These are phyloP conservation scores for Ceratina calcarata DNA, from an alignment of 1,140 invertebrate genomes.

Conservation along the genomic window DNA sequence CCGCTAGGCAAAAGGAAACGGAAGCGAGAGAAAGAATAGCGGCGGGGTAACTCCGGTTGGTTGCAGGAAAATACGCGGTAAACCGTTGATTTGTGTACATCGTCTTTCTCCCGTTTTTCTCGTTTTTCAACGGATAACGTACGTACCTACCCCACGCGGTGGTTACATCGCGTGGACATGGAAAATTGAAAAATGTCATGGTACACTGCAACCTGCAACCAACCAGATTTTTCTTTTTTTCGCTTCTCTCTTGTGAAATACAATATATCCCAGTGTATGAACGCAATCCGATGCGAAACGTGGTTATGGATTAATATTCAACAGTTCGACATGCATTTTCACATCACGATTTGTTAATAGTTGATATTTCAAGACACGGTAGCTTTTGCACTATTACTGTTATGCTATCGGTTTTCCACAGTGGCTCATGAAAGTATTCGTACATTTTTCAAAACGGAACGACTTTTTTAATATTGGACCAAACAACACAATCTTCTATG, in stretches of 20 bases:
- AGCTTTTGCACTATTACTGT: too few species aligned
- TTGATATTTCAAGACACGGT: too few species aligned
- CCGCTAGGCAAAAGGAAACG: neutral
- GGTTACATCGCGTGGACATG: neutral
- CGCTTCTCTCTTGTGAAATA: neutral
- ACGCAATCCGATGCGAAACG: too few species aligned
- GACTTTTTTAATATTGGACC: too few species aligned
- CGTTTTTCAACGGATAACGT: neutral
- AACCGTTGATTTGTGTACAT: constrained; percentile 21
- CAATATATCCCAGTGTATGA: neutral
- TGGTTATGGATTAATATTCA: too few species aligned
- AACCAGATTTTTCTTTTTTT: too few species aligned
- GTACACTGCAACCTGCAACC: neutral
- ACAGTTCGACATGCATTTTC: too few species aligned
- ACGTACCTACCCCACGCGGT: neutral
- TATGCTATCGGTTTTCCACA: too few species aligned
- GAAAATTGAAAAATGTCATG: constrained; percentile 30
- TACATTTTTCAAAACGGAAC: too few species aligned
- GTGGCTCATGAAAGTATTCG: too few species aligned
- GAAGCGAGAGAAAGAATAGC: neutral
- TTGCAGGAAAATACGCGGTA: neutral
- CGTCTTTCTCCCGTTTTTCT: neutral
- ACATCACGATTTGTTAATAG: too few species aligned
- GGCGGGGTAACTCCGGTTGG: neutral
- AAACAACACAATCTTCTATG: too few species aligned